Percentiles rank a stretch among this genome's conserved stretches.
phyloP scores from a whole-genome alignment of 2,113 vertebrate genomes.

The Rhadina sibilatrix region DNA sequence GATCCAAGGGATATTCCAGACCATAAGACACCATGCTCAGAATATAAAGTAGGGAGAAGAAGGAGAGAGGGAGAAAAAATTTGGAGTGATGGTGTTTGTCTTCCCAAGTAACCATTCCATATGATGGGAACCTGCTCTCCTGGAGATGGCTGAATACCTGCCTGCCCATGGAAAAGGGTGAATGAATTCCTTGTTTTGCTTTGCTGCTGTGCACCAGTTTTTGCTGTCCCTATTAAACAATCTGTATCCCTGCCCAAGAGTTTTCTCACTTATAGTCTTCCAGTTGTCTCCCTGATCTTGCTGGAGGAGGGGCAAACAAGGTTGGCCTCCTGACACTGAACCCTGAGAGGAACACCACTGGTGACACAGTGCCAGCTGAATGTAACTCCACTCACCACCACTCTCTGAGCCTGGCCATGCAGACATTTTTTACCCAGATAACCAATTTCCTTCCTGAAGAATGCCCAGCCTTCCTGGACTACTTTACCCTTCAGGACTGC shows the following conservation, averaged over 20 bases:
- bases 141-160: neutral
- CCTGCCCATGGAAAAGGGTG: neutral
- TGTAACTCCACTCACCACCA: neutral
- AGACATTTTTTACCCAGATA: neutral
- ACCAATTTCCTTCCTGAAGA: neutral
- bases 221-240: neutral
- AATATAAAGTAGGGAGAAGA: neutral
- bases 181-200: neutral
- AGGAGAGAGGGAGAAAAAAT: neutral
- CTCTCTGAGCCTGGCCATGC: neutral
- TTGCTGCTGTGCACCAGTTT: neutral
- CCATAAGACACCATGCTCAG: neutral
- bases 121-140: neutral
- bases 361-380: neutral
- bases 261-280: neutral
- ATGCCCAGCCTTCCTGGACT: neutral
- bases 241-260: neutral
- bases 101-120: neutral
- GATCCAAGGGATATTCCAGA: neutral
- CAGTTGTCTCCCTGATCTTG: neutral
- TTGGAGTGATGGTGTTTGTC: neutral
- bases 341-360: neutral
- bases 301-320: neutral
- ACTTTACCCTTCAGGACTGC: neutral
- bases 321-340: rapidly evolving